Evolutionary conservation across 2,797 vertebrate genomes (phyloP).

Genomic region (Botia kubotai): DNA sequence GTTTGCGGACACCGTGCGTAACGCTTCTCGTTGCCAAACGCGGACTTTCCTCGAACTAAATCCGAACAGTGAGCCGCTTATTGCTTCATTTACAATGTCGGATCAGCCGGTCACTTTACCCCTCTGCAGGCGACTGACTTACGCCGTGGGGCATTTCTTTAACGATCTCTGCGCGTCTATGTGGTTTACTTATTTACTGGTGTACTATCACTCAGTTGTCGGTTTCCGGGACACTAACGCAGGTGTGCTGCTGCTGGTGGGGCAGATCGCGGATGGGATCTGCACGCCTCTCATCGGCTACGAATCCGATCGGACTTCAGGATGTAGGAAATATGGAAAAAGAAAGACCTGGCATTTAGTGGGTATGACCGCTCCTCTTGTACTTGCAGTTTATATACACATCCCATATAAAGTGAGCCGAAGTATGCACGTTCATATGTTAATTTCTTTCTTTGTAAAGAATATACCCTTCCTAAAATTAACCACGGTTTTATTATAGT

Average conservation of each 20-base stretch:
- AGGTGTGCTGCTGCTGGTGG: slow-evolving; percentile 82
- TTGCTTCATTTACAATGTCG: slow-evolving; percentile 47
- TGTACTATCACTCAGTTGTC: slow-evolving; percentile 84
- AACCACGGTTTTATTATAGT: too few relatives aligned
- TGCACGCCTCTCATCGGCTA: slow-evolving; percentile 84
- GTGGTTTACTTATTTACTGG: slow-evolving; percentile 89
- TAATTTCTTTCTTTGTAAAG: too few relatives aligned
- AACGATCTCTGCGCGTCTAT: slow-evolving; percentile 89
- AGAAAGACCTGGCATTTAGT: slow-evolving; percentile 87
- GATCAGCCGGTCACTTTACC: slow-evolving; percentile 62
- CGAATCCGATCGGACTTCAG: slow-evolving; percentile 78
- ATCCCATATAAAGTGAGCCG: background rate
- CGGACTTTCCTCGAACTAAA: background rate
- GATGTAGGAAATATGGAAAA: slow-evolving; percentile 77
- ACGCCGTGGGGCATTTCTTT: slow-evolving; percentile 82
- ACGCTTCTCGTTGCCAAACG: background rate
- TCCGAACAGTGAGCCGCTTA: background rate
- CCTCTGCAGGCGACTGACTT: slow-evolving; percentile 75
- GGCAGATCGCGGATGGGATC: slow-evolving; percentile 84
- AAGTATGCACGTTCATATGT: too few relatives aligned
- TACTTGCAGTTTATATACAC: background rate
- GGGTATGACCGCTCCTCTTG: slow-evolving; percentile 71
- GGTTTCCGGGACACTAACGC: slow-evolving; percentile 78
- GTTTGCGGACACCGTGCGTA: too few relatives aligned
- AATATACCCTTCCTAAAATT: too few relatives aligned